phyloP scores from a whole-genome alignment of 2,888 invertebrate genomes.

The Carterocephalus palaemon region DNA sequence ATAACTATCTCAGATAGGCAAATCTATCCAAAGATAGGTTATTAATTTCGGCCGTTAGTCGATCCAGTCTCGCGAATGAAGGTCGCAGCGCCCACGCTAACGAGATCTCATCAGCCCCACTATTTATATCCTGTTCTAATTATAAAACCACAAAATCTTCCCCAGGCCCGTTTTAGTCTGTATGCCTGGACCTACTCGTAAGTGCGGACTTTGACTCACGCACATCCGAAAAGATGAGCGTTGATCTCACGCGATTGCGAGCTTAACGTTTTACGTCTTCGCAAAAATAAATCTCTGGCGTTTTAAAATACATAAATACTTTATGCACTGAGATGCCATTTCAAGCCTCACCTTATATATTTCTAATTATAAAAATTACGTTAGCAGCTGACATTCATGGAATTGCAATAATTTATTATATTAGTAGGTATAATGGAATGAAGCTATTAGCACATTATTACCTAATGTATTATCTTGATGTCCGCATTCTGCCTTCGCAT shows the following conservation, averaged over 20 bases:
- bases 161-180: conserved; percentile 51
- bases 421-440: too few species aligned
- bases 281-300: neutral
- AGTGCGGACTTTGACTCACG: conserved; percentile 28
- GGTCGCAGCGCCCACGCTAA: conserved; percentile 61
- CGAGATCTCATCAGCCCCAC: conserved; percentile 51
- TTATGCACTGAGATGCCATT: too few species aligned
- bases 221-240: conserved; percentile 23
- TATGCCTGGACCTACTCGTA: conserved; percentile 18
- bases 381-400: conserved; percentile 16
- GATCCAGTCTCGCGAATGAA: conserved; percentile 55
- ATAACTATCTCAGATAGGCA: too few species aligned
- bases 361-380: too few species aligned
- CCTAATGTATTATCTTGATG: conserved; percentile 19
- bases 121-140: conserved; percentile 66
- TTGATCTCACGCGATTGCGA: conserved; percentile 4
- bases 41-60: too few species aligned
- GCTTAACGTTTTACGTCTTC: neutral
- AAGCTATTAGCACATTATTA: conserved; percentile 12
- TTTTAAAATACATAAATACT: too few species aligned
- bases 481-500: conserved; percentile 29
- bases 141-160: conserved; percentile 54
- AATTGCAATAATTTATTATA: conserved; percentile 12
- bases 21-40: too few species aligned
- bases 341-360: too few species aligned